A percentile compares a stretch with the other conserved stretches of the same genome.
Conservation (phyloP, 2,797 vertebrate genomes). For the Micrastur ruficollis region DNA sequence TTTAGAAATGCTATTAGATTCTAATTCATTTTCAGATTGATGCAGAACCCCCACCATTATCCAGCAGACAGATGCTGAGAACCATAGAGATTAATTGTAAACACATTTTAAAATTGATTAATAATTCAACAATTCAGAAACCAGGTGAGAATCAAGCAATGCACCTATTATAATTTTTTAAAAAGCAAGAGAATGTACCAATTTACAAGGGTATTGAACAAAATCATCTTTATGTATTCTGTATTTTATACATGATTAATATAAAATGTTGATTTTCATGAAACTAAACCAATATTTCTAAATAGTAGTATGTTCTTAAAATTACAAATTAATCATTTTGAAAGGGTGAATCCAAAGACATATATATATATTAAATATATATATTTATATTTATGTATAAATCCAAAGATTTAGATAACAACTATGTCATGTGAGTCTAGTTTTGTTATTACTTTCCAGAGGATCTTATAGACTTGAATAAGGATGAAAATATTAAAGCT, state of each 20-base stretch:
- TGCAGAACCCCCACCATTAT: neutral
- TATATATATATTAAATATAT: neutral
- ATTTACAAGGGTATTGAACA: neutral
- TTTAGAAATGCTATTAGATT: neutral
- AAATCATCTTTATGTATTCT: neutral
- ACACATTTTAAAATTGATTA: neutral
- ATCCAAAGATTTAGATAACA: neutral
- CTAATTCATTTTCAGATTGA: neutral
- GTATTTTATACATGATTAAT: neutral
- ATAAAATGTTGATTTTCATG: neutral
- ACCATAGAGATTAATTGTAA: neutral
- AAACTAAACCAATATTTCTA: neutral
- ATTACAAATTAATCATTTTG: neutral
- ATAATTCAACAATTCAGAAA: neutral
- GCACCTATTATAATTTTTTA: neutral
- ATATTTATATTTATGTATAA: neutral
- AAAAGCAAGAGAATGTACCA: neutral
- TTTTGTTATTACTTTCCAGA: neutral
- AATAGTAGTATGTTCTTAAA: neutral
- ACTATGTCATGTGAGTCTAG: neutral
- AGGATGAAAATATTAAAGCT: neutral
- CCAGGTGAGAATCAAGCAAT: neutral
- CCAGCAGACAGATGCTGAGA: neutral
- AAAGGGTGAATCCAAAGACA: neutral
- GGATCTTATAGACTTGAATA: neutral